Base-by-base conservation (phyloP, 2,113 vertebrate genomes). In the Equus przewalskii region DNA sequence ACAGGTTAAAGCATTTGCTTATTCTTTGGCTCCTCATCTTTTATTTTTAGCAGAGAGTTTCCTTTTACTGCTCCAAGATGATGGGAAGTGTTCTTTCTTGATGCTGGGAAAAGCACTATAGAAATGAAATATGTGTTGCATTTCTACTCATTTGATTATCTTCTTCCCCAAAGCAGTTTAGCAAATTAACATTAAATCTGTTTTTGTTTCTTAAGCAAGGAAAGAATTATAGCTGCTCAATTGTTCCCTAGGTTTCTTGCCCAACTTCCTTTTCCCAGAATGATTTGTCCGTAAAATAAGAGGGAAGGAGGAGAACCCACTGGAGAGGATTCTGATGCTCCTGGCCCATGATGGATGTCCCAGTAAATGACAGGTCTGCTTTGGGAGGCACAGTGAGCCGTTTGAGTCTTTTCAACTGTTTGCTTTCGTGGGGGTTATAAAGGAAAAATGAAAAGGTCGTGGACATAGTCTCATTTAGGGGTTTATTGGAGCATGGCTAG, bases 71-170 rank as follows among this genome's bases (percentile, higher is more conserved):
- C 86, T 98, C 73, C 46, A 58, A 14, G 69, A 6, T 95, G 82
- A 97, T 97, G 96, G 95, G 98, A 98, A 98, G 87, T 91, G 76
- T 78, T 89, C 81, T 91, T 60, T 93, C 12, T 16, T 21, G 41
- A 69, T 98, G 94, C 92, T 76, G 95, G 97, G 95, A 97, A 98
- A 98, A 94, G 95, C 97, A 93, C 95, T 97, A 69, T 91, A 93
- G 89, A 94, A 96, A 94, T 79, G 56, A 46, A 16, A 58, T 87
- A 84, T 94, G 92, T 67, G 13, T 92, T 94, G 41, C 92, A 64
- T 83, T 97, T 96, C 85, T 85, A 33, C 90, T 95, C 97, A 91
- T 96, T 89, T 33, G 94, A 65, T 87, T 41, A 81, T 94, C 88
- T 96, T 73, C 86, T 60, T 83, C 60, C 82, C 72, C 67, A 93